phyloP scores from a whole-genome alignment of 2,797 vertebrate genomes.

The Pseudomugil gertrudae region DNA sequence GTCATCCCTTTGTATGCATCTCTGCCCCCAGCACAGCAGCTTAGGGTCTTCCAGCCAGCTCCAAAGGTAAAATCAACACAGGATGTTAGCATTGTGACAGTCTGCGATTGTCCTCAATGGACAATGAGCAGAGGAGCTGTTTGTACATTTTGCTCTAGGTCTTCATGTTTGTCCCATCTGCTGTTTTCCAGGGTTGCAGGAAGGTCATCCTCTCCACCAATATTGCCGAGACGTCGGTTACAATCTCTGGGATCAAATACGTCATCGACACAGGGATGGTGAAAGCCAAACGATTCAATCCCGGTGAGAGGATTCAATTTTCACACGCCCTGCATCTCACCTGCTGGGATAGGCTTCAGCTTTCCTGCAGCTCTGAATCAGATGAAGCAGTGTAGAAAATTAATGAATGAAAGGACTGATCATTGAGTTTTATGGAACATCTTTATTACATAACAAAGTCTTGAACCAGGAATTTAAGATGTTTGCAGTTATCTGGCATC shows the following conservation, averaged over 20 bases:
- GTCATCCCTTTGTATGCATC: slow-evolving; percentile 94
- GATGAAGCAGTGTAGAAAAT: too few species aligned
- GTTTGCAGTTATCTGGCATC: background rate
- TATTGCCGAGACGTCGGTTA: slow-evolving; percentile 97
- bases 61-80: slow-evolving; percentile 83
- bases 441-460: background rate
- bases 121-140: background rate
- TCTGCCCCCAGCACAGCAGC: slow-evolving; percentile 90
- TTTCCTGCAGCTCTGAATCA: too few species aligned
- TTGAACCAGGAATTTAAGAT: background rate
- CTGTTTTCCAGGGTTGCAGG: slow-evolving; percentile 85
- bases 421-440: too few species aligned
- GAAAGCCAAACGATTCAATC: slow-evolving; percentile 95
- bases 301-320: slow-evolving; percentile 82
- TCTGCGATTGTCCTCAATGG: too few species aligned
- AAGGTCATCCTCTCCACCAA: slow-evolving; percentile 98
- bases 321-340: too few species aligned
- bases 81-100: background rate
- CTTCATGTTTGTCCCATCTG: background rate
- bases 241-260: slow-evolving; percentile 94
- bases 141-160: background rate
- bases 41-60: slow-evolving; percentile 90
- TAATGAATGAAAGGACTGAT: too few species aligned
- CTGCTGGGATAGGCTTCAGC: too few species aligned
- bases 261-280: slow-evolving; percentile 98